Percentiles rank a stretch among this genome's conserved stretches.
Conservation (phyloP, 2,113 vertebrate genomes). For the Ctenodactylus gundi region DNA sequence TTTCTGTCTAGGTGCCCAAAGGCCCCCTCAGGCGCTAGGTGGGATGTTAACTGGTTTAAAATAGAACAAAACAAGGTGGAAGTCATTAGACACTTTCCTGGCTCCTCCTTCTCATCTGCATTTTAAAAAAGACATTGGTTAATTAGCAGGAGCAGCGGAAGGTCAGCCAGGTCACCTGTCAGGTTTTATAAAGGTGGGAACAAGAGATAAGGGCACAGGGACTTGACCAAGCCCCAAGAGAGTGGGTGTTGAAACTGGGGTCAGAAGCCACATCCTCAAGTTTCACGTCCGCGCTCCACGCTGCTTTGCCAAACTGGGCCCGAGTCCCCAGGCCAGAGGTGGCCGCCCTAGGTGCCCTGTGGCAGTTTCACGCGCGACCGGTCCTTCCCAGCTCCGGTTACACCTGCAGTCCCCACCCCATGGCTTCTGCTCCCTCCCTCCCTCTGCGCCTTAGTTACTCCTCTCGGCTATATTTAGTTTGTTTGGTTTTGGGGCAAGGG, state of each 20-base stretch:
- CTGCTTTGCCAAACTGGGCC: not conserved
- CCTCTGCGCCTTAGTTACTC: not conserved
- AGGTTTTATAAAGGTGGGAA: constrained; percentile 37
- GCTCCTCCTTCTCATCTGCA: constrained; percentile 32
- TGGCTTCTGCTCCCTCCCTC: not conserved
- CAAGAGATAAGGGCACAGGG: constrained; percentile 12
- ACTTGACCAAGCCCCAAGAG: not conserved
- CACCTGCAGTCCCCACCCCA: not conserved
- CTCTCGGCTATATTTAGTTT: not conserved
- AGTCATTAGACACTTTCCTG: not conserved
- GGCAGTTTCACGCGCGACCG: not conserved
- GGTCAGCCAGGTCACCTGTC: not conserved
- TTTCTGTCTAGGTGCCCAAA: constrained; percentile 52
- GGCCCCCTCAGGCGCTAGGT: constrained; percentile 5
- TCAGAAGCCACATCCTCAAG: constrained; percentile 8
- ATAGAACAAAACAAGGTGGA: not conserved
- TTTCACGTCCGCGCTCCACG: constrained; percentile 9
- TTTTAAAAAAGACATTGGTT: constrained; percentile 29
- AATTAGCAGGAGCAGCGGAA: constrained; percentile 53
- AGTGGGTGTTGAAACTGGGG: constrained; percentile 58
- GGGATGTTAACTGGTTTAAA: constrained; percentile 58
- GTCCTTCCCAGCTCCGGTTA: not conserved
- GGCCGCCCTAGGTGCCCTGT: not conserved
- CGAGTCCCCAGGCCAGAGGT: not conserved
- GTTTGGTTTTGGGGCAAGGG: no score